phyloP scores from a whole-genome alignment of 2,888 invertebrate genomes.

The Heliconius erato region DNA sequence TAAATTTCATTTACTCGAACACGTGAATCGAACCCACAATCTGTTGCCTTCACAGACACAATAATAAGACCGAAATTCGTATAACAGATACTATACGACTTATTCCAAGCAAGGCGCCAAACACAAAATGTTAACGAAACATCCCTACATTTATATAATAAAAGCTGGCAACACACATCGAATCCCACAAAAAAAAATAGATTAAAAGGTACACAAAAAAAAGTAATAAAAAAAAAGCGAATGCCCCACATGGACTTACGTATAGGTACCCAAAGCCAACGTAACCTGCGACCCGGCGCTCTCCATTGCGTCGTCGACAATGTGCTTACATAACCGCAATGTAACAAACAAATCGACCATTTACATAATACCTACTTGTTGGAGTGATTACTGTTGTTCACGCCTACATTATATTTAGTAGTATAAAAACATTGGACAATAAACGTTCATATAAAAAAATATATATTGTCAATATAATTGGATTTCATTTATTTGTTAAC shows the following conservation, averaged over 20 bases:
- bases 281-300: conserved; percentile 80
- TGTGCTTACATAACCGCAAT: conserved; percentile 75
- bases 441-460: neutral
- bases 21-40: too few relatives aligned
- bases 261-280: conserved; percentile 57
- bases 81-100: neutral
- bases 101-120: neutral
- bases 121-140: neutral
- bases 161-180: neutral
- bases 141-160: too few relatives aligned
- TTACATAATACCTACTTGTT: conserved; percentile 78
- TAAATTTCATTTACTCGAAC: too few relatives aligned
- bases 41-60: too few relatives aligned
- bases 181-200: neutral
- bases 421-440: conserved; percentile 2
- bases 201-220: neutral
- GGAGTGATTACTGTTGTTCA: conserved; percentile 70
- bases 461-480: neutral
- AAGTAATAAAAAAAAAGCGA: conserved; percentile 39
- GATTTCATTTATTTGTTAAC: neutral
- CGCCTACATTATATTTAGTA: conserved; percentile 50
- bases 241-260: conserved; percentile 42
- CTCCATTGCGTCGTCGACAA: conserved; percentile 74
- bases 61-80: too few relatives aligned
- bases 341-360: conserved; percentile 80